Evolutionary conservation across 2,797 vertebrate species (phyloP), one percentile per base, ranked within the genome.

Genomic region (Poeciliopsis gracilis): DNA sequence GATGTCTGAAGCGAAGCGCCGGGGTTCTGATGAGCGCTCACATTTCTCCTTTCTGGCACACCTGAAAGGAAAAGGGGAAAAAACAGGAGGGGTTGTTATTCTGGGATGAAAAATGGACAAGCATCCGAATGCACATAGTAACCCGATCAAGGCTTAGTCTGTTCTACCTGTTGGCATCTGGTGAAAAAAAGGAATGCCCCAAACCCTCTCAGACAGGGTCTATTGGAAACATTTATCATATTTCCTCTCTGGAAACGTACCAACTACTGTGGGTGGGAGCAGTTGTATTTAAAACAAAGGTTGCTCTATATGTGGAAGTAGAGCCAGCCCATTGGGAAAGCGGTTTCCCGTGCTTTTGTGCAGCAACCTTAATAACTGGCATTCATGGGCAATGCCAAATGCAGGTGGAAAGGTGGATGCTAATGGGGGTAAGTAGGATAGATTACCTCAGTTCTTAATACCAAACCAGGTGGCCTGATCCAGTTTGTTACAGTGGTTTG

Each of bases 41-140:
- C 98, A 99, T 80, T 96, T 96, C 89, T 99, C 98, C 90, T 99
- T 99, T 90, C 98, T 96, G 2, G 98, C 97, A 91, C 98, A 99
- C 93, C 98, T 99, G 94, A 59, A 61, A 83, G 25, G 83, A 13
- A 79, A 72, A 88, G 74, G 86, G 30, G 86, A 25, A 13, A 73
- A 76, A 69, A 55, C 79, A 75, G 77, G 77, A 81, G 75, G 28
- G 77, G 53, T 38, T 66, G 78, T 93, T 90, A 93, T 86, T 91
- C 83, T 72, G 1, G 1, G 77, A 78, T 87, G 82, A 81, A 63
- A 86, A 80, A 92, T 73, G 25, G 67, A 57, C 76, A 79, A 69
- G 78, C 28, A 82, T 82, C 72, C 45, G 47, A 74, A 78, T 72
- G 28, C 75, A 80, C 49, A 51, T 20, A 2, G 92, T 86, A 94